Base-by-base conservation (phyloP, 2,797 vertebrate species). In the Macropus fuliginosus region DNA sequence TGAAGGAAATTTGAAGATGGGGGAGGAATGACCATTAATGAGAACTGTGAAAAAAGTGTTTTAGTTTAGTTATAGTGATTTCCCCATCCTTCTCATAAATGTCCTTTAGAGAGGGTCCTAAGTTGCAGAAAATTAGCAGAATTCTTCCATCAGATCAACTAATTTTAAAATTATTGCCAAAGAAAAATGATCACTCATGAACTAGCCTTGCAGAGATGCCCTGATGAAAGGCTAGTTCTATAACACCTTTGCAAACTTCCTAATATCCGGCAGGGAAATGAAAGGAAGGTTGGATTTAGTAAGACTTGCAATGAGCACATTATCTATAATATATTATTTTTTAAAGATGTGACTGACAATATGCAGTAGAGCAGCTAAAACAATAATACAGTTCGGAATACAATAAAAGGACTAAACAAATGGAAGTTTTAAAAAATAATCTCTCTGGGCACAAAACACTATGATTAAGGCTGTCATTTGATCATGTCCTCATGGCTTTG, bases 261-360 rank as follows among this genome's bases (percentile, higher is more conserved):
- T 94, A 98, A 95, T 96, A 97, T 95, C 91, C 95, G 95, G 16
- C 54, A 91, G 74, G 94, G 89, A 98, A 98, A 96, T 95, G 90
- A 98, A 97, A 98, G 87, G n/a, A 91, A 93, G 16, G 54, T 91
- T 56, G 50, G 57, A 18, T 74, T 91, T 94, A 52, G 87, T 54
- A 91, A 94, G 62, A 46, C 91, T 90, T 34, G 56, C 92, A 54
- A 31, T 4, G 93, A 96, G 93, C 91, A 92, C 95, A 96, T 96
- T 97, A 81, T 91, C 95, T 94, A 54, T 50, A 92, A 96, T 96
- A 89, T 81, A 56, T 56, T 34, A 4, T 50, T 91, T 74, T 93
- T 91, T 54, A 94, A 93, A 97, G 50, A n/a, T 66, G 34, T 96
- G 97, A 24, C 95, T 93, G 92, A 95, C 54, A 92, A n/a, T 52